phyloP scores from a whole-genome alignment of 2,797 vertebrate genomes.

The Enteromius trimaculatus region DNA sequence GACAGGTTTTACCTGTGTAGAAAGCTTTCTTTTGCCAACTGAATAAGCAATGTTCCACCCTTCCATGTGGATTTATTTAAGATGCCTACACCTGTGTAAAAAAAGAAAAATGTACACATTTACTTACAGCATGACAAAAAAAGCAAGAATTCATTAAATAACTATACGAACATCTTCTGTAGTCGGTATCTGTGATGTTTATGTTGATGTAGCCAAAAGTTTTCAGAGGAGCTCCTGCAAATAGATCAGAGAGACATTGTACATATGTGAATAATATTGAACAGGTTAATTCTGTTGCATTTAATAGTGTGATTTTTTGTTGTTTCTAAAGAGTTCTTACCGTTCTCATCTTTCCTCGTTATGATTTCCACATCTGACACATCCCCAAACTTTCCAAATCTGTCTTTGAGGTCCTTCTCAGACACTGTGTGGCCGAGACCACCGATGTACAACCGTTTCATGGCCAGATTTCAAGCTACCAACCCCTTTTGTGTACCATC shows the following conservation, averaged over 20 bases:
- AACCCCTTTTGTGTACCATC: slow-evolving; percentile 3
- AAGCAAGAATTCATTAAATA: background rate
- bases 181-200: slow-evolving; percentile 80
- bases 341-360: slow-evolving; percentile 84
- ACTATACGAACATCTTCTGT: slow-evolving; percentile 85
- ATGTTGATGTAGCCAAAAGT: slow-evolving; percentile 91
- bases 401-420: slow-evolving; percentile 86
- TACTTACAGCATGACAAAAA: background rate
- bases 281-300: background rate
- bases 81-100: slow-evolving; percentile 81
- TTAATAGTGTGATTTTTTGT: background rate
- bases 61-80: slow-evolving; percentile 96
- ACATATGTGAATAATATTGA: background rate
- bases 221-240: slow-evolving; percentile 85
- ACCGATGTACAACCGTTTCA: slow-evolving; percentile 86
- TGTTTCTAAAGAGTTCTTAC: slow-evolving; percentile 68
- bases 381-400: slow-evolving; percentile 89
- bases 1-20: slow-evolving; percentile 82
- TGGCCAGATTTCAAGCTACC: slow-evolving; percentile 50
- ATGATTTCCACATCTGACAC: slow-evolving; percentile 89
- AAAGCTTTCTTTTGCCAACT: slow-evolving; percentile 93
- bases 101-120: background rate
- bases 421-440: slow-evolving; percentile 85
- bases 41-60: slow-evolving; percentile 91
- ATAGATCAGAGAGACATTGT: slow-evolving; percentile 28